Conservation (phyloP, 2,113 vertebrate species). For the Tupaia chinensis region DNA sequence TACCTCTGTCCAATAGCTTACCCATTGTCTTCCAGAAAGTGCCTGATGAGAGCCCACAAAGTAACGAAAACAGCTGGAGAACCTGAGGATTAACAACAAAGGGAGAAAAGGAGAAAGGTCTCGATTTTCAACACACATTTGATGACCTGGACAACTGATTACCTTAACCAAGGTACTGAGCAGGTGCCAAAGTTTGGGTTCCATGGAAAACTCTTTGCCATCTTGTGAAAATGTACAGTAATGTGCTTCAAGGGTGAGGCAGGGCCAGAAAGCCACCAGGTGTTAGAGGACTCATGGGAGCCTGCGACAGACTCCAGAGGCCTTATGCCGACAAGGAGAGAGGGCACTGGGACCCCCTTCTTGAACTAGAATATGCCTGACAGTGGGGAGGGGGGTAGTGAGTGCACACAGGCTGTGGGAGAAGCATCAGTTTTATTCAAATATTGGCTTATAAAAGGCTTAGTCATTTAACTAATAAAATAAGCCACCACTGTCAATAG, state of each 20-base stretch:
- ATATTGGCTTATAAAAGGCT: neutral
- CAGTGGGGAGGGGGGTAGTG: neutral
- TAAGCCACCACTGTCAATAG: neutral
- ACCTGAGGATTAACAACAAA: slow-evolving; percentile 85
- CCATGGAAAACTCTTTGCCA: neutral
- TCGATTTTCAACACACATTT: slow-evolving; percentile 39
- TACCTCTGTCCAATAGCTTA: slow-evolving; percentile 81
- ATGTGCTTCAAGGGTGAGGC: neutral
- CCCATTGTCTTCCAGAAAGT: slow-evolving; percentile 94
- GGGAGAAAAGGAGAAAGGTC: neutral
- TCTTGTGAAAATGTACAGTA: neutral
- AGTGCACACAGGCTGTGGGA: neutral
- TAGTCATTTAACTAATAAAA: neutral
- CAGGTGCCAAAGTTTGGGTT: neutral
- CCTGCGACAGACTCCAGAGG: neutral
- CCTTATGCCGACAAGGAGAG: neutral
- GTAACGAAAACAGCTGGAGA: slow-evolving; percentile 89
- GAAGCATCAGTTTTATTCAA: neutral
- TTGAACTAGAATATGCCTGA: neutral
- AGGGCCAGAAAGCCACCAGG: neutral
- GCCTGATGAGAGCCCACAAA: slow-evolving; percentile 91
- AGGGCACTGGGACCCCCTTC: neutral
- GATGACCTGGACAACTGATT: neutral
- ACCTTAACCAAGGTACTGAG: neutral
- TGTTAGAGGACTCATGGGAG: neutral